A percentile compares a stretch with the other conserved stretches of the same genome.
Conservation (phyloP, 2,113 vertebrate genomes). For the Diadophis punctatus region DNA sequence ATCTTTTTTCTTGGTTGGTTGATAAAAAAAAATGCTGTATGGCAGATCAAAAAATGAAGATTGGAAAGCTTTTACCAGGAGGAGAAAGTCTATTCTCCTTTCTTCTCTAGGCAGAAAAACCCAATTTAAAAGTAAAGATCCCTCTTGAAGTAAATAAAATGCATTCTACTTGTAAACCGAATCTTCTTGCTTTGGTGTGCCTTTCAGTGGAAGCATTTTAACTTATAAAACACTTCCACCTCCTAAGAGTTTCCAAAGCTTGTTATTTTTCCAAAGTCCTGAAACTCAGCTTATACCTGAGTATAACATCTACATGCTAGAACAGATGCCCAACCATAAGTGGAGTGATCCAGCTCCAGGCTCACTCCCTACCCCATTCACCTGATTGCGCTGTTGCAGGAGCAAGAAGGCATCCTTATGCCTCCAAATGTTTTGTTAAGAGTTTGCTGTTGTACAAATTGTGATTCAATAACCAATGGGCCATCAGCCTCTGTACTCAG, state of each 20-base stretch:
- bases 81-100: slow-evolving; percentile 18
- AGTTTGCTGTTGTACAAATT: neutral
- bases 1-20: slow-evolving; percentile 53
- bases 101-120: neutral
- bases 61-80: slow-evolving; percentile 57
- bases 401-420: neutral
- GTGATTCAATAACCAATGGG: neutral
- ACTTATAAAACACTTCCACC: neutral
- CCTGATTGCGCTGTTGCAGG: neutral
- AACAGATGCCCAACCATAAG: neutral
- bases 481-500: neutral
- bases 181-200: neutral
- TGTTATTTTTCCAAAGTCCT: neutral
- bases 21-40: neutral
- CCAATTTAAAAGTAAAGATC: neutral
- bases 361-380: neutral
- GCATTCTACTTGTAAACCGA: neutral
- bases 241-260: neutral
- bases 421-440: neutral
- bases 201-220: neutral
- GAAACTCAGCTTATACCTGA: too few species aligned
- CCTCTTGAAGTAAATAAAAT: neutral
- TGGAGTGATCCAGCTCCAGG: neutral
- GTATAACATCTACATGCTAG: neutral
- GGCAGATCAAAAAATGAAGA: neutral